A percentile compares a stretch with the other conserved stretches of the same genome.
phyloP scores from a whole-genome alignment of 2,113 vertebrate genomes.

The Propithecus coquereli region DNA sequence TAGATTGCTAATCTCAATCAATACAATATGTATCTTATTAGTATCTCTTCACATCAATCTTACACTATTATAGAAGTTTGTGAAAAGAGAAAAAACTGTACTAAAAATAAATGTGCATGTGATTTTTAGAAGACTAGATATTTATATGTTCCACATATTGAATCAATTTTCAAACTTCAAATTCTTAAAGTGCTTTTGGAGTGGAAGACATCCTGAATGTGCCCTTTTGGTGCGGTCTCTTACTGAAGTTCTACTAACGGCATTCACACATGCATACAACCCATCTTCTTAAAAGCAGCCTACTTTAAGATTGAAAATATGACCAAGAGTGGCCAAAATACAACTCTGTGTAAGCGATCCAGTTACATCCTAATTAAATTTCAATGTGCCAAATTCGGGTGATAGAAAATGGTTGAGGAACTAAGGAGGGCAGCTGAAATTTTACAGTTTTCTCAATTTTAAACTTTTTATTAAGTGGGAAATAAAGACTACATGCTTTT shows the following conservation, averaged over 20 bases:
- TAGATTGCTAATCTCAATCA: not conserved
- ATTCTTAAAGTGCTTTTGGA: not conserved
- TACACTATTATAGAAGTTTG: not conserved
- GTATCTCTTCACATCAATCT: not conserved
- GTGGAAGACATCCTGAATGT: not conserved
- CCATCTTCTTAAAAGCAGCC: not conserved
- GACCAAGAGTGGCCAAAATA: not conserved
- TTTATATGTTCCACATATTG: not conserved
- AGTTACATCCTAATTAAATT: not conserved
- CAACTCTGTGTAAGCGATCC: not conserved
- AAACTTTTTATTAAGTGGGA: not conserved
- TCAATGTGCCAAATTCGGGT: not conserved
- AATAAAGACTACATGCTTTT: not conserved
- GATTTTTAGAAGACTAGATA: conserved; percentile 7
- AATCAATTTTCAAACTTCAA: not conserved
- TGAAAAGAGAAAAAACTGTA: not conserved
- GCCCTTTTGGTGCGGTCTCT: not conserved
- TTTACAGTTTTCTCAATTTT: not conserved
- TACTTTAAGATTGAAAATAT: not conserved
- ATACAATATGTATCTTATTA: not conserved
- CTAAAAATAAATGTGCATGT: not conserved
- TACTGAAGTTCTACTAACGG: not conserved
- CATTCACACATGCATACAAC: not conserved
- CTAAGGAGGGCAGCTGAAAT: not conserved
- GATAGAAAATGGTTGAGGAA: not conserved